phyloP scores from a whole-genome alignment of 2,113 vertebrate species.

The Hypocryptadius cinnamomeus region DNA sequence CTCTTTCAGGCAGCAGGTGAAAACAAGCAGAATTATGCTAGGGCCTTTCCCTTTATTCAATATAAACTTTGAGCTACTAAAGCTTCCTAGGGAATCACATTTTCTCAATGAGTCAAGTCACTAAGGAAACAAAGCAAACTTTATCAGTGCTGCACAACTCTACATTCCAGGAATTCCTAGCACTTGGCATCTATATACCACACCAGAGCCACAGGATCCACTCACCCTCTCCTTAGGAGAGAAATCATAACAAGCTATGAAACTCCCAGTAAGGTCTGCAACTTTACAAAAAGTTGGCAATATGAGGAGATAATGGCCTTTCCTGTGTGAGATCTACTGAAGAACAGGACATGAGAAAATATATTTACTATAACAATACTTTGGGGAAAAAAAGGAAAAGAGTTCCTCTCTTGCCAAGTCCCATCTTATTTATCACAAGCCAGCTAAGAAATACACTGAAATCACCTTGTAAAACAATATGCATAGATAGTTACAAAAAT shows the following conservation, averaged over 20 bases:
- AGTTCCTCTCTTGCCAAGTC: neutral
- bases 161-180: slow-evolving; percentile 93
- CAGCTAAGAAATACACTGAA: neutral
- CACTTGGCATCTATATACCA: slow-evolving; percentile 82
- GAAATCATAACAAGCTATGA: neutral
- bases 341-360: neutral
- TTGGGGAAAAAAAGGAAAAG: neutral
- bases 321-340: neutral
- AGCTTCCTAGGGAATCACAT: slow-evolving; percentile 74
- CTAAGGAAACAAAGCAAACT: slow-evolving; percentile 93
- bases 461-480: neutral
- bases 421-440: neutral
- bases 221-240: slow-evolving; percentile 17
- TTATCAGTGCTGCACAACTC: slow-evolving; percentile 87
- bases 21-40: slow-evolving; percentile 67
- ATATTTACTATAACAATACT: neutral
- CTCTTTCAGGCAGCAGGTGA: slow-evolving; percentile 73
- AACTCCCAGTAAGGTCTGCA: neutral
- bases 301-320: neutral
- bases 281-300: neutral
- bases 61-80: slow-evolving; percentile 69
- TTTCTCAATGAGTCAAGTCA: slow-evolving; percentile 84
- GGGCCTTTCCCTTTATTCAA: slow-evolving; percentile 65
- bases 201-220: slow-evolving; percentile 50
- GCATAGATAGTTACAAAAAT: neutral